Evolutionary conservation across 2,888 invertebrate species (phyloP).

Genomic region (Sarcophaga variegata): DNA sequence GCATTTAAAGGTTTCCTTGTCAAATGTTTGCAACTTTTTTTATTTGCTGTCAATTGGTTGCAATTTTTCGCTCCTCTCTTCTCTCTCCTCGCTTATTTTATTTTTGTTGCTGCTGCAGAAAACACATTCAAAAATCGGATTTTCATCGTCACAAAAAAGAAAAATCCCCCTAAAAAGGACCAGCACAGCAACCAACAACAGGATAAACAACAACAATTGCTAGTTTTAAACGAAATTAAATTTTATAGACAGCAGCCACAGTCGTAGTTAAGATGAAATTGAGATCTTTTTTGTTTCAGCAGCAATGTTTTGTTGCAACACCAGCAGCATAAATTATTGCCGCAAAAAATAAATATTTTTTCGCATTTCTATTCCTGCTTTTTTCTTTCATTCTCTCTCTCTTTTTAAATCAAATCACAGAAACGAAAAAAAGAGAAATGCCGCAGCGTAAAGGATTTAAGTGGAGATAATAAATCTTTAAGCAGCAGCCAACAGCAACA

Average conservation of each 20-base stretch:
- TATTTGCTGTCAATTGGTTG: slow-evolving; percentile 67
- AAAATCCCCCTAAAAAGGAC: background rate
- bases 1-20: slow-evolving; percentile 41
- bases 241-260: background rate
- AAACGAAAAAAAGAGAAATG: background rate
- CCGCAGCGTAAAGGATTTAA: background rate
- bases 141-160: background rate
- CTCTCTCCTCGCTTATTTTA: background rate
- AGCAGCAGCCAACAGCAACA: background rate
- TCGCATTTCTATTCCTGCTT: too few species aligned
- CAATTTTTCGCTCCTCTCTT: slow-evolving; percentile 23
- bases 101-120: background rate
- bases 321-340: slow-evolving; percentile 35
- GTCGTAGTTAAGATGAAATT: slow-evolving; percentile 36
- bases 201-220: slow-evolving; percentile 1
- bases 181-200: background rate
- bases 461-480: background rate
- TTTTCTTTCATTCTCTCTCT: background rate
- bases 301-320: slow-evolving; percentile 9
- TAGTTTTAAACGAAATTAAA: slow-evolving; percentile 42
- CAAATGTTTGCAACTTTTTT: slow-evolving; percentile 58
- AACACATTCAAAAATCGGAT: slow-evolving; percentile 31
- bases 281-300: slow-evolving; percentile 33
- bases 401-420: background rate
- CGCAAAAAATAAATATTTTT: background rate